Evolutionary conservation across 2,888 invertebrate species (phyloP).

Genomic region (Stenodema calcarata): DNA sequence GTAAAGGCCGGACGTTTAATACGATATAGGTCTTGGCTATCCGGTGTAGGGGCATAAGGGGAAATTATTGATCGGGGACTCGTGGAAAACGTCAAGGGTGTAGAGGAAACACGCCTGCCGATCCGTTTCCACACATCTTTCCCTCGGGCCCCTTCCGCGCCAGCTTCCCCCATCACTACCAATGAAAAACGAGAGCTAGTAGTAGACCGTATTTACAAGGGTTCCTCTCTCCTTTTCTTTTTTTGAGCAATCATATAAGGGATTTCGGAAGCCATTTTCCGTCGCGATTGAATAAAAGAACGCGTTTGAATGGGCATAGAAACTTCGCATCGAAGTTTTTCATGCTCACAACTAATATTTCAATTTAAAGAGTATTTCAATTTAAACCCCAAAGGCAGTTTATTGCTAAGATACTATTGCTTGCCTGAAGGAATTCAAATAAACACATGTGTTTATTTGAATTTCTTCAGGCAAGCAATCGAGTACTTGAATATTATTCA

Average conservation of each 20-base stretch:
- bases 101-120: constrained; percentile 25
- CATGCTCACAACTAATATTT: no score
- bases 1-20: constrained; percentile 10
- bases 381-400: no score
- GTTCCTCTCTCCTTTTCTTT: neutral
- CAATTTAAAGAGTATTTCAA: no score
- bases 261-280: neutral
- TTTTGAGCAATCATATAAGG: neutral
- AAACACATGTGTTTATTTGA: no score
- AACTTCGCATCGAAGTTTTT: no score
- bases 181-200: neutral
- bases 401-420: no score
- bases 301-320: neutral
- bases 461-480: no score
- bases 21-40: neutral
- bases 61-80: constrained; percentile 37
- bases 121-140: constrained; percentile 39
- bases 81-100: constrained; percentile 38
- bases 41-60: neutral
- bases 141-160: neutral
- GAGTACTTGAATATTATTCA: no score
- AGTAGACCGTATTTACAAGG: neutral
- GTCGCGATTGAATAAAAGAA: neutral
- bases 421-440: no score
- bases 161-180: neutral